Evolutionary conservation across 2,888 invertebrate genomes (phyloP).

Genomic region (Carcina quercana): DNA sequence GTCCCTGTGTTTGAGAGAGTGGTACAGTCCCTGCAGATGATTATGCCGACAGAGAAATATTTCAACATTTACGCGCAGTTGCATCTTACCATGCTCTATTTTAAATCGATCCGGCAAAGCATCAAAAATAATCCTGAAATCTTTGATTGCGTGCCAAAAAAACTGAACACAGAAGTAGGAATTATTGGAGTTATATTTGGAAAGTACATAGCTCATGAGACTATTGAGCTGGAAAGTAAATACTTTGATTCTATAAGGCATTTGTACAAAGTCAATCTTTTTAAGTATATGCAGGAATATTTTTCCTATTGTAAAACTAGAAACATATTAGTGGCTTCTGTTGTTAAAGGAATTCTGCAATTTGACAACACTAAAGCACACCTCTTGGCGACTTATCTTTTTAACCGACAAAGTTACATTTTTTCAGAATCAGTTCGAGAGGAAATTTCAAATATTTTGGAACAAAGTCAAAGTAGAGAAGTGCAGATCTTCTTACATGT

Average conservation of each 20-base stretch:
- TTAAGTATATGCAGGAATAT: conserved; percentile 17
- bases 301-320: neutral
- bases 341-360: neutral
- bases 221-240: conserved; percentile 23
- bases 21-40: conserved; percentile 24
- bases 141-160: conserved; percentile 24
- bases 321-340: neutral
- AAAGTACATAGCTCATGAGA: conserved; percentile 31
- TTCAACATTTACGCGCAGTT: conserved; percentile 29
- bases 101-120: conserved; percentile 32
- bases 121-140: conserved; percentile 27
- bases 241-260: conserved; percentile 37
- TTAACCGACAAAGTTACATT: neutral
- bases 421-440: neutral
- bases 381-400: neutral
- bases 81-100: conserved; percentile 44
- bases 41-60: conserved; percentile 32
- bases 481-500: neutral
- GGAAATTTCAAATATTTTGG: neutral
- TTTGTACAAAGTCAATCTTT: conserved; percentile 25
- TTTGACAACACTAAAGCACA: neutral
- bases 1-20: conserved; percentile 33
- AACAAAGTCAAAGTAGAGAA: neutral
- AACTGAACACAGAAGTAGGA: conserved; percentile 24
- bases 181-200: conserved; percentile 36